Base-by-base conservation (phyloP, 2,113 vertebrate species). In the Nothoprocta perdicaria region DNA sequence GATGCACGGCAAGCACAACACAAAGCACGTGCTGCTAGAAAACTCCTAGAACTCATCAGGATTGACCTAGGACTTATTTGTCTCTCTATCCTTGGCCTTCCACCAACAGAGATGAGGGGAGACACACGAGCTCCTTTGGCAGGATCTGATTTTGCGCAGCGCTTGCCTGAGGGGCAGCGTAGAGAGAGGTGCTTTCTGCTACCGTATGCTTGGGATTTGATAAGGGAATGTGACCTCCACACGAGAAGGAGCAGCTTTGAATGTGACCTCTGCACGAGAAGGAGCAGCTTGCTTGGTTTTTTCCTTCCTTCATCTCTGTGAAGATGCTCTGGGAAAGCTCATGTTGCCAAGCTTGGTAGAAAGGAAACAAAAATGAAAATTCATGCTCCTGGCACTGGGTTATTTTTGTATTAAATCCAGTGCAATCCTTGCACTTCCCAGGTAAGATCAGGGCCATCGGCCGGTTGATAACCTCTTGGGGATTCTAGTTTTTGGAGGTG, bases 91-190 rank as follows among this genome's bases (percentile, higher is more conserved):
- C 2, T 4, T 61, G 21, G 3, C 41, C 24, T 66, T 72, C 46
- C 78, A 7, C 0, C 0, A 4, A 31, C 23, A 12, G 46, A 57
- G 27, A 17, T 15, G 9, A 31, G 53, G 8, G 9, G 15, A 57
- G 53, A 15, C 52, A 24, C 2, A 29, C 46, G 6, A 29, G 76
- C 13, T 88, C 50, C 65, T 69, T 6, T 6, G 35, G 10, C 55
- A 63, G 58, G 55, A 48, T 3, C 31, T 58, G 10, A 19, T 16
- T 55, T 69, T 7, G 23, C 43, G 43, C 67, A 69, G 38, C 10
- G 7, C 13, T 87, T 8, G 0, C 12, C 14, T 2, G 4, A 38
- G 14, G 5, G 1, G 9, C 4, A 0, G 4, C 4, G 4, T 73
- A 40, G n/a, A 53, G 11, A 61, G 45, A 43, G 2, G 9, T 11